These are phyloP conservation scores for Platichthys stellatus DNA, from an alignment of 2,113 vertebrate genomes.

Conservation along the genomic window DNA sequence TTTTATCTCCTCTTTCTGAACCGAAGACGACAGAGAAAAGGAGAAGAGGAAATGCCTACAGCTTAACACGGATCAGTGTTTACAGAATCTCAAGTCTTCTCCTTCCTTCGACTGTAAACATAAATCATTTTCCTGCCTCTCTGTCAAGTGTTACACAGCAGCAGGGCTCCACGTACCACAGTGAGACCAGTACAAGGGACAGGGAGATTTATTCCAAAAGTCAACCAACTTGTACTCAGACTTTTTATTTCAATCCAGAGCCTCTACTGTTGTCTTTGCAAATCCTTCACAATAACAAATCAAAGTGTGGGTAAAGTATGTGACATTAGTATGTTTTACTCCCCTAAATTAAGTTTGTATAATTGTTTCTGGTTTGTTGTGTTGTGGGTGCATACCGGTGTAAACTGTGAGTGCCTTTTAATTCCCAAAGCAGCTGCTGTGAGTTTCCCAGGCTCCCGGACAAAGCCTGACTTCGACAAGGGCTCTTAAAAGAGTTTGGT, in stretches of 20 bases:
- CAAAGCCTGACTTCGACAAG: slow-evolving; percentile 26
- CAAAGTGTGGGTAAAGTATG: background rate
- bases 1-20: slow-evolving; percentile 4
- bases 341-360: background rate
- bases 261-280: background rate
- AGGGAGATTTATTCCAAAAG: background rate
- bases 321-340: background rate
- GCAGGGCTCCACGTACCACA: background rate
- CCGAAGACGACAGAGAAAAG: slow-evolving; percentile 56
- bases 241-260: slow-evolving; percentile 19
- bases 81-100: slow-evolving; percentile 19
- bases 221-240: background rate
- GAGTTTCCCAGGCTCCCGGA: slow-evolving; percentile 23
- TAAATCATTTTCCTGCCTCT: slow-evolving; percentile 1
- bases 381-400: slow-evolving; percentile 1
- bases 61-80: slow-evolving; percentile 38
- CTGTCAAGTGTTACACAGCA: background rate
- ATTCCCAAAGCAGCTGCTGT: slow-evolving; percentile 27
- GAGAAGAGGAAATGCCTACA: slow-evolving; percentile 67
- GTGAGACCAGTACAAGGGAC: background rate
- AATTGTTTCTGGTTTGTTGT: background rate
- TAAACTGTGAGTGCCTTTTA: slow-evolving; percentile 18
- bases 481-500: slow-evolving; percentile 24
- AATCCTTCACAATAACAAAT: slow-evolving; percentile 1
- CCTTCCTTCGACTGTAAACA: slow-evolving; percentile 8